A percentile compares a stretch with the other conserved stretches of the same genome.
phyloP scores from a whole-genome alignment of 2,113 vertebrate species.

The Ellobius talpinus region DNA sequence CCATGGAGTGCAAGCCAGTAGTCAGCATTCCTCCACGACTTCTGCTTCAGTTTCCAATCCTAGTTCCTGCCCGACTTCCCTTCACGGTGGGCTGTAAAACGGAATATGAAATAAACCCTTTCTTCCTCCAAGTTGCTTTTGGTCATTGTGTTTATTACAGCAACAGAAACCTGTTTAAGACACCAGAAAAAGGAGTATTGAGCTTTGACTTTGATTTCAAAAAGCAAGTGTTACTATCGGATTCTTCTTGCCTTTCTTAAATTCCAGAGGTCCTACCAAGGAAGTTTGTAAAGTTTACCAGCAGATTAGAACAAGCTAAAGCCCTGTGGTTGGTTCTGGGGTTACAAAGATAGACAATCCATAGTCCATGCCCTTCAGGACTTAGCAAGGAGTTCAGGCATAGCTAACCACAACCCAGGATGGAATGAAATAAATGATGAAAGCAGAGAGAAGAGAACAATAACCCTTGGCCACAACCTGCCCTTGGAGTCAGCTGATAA shows the following conservation, averaged over 20 bases:
- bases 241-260: not conserved
- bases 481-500: constrained; percentile 51
- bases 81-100: not conserved
- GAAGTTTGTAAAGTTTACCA: constrained; percentile 16
- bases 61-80: not conserved
- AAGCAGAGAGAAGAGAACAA: not conserved
- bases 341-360: not conserved
- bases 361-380: not conserved
- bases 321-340: not conserved
- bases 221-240: not conserved
- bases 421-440: constrained; percentile 32
- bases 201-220: constrained; percentile 23
- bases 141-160: not conserved
- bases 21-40: not conserved
- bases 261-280: not conserved
- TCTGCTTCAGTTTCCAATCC: not conserved
- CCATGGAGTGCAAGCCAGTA: not conserved
- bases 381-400: constrained; percentile 2
- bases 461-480: constrained; percentile 26
- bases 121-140: not conserved
- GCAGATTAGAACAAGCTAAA: not conserved
- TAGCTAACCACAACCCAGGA: not conserved
- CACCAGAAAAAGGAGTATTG: not conserved
- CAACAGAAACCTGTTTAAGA: not conserved
- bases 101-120: not conserved